A percentile compares a stretch with the other conserved stretches of the same genome.
These are phyloP conservation scores for Manis javanica DNA, from an alignment of 2,797 vertebrate species.

Conservation along the genomic window DNA sequence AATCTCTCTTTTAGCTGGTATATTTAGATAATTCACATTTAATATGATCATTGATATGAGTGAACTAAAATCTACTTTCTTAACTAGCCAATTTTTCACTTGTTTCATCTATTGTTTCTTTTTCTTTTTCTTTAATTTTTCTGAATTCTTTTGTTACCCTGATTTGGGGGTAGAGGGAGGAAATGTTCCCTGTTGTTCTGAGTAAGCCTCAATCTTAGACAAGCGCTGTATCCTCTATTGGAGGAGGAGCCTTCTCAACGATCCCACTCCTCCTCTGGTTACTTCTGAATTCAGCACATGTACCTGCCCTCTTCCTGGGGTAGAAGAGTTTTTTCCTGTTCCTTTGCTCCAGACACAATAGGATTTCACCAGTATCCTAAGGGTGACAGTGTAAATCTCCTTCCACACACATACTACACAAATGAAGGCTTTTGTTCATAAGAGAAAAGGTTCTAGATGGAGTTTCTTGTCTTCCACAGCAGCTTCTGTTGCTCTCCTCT, in stretches of 20 bases:
- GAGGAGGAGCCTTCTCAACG: background rate
- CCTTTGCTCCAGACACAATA: background rate
- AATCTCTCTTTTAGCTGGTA: conserved; percentile 28
- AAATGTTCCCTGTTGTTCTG: background rate
- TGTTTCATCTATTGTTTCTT: background rate
- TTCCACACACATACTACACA: background rate
- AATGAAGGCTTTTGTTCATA: background rate
- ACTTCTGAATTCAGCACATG: conserved; percentile 1
- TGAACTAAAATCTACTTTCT: conserved; percentile 17
- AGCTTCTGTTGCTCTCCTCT: background rate
- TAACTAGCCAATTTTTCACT: background rate
- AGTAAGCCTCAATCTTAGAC: background rate
- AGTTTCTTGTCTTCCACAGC: background rate
- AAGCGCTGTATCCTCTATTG: background rate
- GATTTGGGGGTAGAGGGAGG: background rate
- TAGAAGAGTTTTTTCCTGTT: background rate
- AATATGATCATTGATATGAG: background rate
- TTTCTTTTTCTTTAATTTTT: background rate
- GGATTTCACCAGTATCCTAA: background rate
- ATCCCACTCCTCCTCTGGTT: background rate
- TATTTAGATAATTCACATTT: conserved; percentile 1
- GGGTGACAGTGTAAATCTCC: background rate
- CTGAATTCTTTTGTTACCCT: background rate
- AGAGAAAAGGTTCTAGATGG: background rate
- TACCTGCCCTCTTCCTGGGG: background rate